phyloP scores from a whole-genome alignment of 2,113 vertebrate genomes.

The Psilopsiagon aymara region DNA sequence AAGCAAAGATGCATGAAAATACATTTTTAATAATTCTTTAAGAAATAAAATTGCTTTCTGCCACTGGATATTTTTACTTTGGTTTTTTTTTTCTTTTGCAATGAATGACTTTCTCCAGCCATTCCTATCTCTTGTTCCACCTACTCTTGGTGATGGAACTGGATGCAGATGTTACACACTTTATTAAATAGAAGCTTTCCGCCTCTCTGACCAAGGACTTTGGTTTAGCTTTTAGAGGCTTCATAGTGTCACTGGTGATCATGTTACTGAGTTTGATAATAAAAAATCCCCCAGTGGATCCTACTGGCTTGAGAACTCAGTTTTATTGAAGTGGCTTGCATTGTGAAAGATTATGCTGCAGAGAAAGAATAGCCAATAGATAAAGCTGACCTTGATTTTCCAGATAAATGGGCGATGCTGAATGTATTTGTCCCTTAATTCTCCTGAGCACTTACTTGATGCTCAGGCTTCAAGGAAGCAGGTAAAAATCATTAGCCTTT shows the following conservation, averaged over 20 bases:
- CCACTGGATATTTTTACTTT: not conserved
- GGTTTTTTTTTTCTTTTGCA: not conserved
- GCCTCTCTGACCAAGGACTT: not conserved
- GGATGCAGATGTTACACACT: not conserved
- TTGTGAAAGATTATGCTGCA: not conserved
- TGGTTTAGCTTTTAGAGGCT: not conserved
- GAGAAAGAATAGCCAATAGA: not conserved
- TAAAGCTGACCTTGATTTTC: not conserved
- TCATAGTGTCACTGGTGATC: not conserved
- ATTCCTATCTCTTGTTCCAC: not conserved
- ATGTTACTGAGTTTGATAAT: not conserved
- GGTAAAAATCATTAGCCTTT: not conserved
- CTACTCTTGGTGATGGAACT: not conserved
- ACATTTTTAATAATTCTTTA: not conserved
- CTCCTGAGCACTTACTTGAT: not conserved
- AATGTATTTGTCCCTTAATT: not conserved
- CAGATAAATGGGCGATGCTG: not conserved
- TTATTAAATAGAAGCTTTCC: not conserved
- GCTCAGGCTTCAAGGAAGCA: not conserved
- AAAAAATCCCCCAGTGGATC: not conserved
- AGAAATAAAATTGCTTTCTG: constrained; percentile 1
- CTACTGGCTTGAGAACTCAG: not conserved
- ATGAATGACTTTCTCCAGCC: not conserved
- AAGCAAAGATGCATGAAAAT: not conserved
- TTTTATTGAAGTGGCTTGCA: not conserved